Conservation (phyloP, 2,797 vertebrate species). For the Sebastes diaconus region DNA sequence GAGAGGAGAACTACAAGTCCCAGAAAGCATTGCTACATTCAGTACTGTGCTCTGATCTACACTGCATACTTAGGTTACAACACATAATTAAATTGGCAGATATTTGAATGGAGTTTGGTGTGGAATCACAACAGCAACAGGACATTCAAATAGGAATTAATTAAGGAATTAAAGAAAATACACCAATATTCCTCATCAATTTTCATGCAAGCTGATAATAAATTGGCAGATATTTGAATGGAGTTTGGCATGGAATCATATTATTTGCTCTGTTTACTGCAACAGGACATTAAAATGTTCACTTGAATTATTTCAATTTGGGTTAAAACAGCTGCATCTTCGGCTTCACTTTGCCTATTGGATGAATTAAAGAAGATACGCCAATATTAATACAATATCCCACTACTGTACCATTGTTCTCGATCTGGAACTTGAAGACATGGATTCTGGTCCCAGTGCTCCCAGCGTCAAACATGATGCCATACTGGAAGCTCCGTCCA, state of each 20-base stretch:
- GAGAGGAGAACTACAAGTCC: neutral
- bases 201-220: neutral
- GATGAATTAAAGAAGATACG: neutral
- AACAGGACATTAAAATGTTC: neutral
- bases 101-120: neutral
- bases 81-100: neutral
- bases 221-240: neutral
- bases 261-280: neutral
- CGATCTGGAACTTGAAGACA: conserved; percentile 88
- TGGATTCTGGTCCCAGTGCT: conserved; percentile 96
- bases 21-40: neutral
- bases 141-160: neutral
- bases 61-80: too few relatives aligned
- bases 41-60: neutral
- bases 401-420: conserved; percentile 79
- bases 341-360: neutral
- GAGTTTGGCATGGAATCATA: neutral
- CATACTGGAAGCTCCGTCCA: conserved; percentile 81
- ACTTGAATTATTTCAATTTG: neutral
- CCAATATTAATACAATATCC: too few relatives aligned
- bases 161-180: neutral
- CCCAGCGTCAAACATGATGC: conserved; percentile 95
- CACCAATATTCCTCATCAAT: neutral
- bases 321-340: neutral
- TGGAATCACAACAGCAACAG: neutral